These are phyloP conservation scores for Sceliomorpha sp. DNA, from an alignment of 2,888 invertebrate species.

Conservation along the genomic window DNA sequence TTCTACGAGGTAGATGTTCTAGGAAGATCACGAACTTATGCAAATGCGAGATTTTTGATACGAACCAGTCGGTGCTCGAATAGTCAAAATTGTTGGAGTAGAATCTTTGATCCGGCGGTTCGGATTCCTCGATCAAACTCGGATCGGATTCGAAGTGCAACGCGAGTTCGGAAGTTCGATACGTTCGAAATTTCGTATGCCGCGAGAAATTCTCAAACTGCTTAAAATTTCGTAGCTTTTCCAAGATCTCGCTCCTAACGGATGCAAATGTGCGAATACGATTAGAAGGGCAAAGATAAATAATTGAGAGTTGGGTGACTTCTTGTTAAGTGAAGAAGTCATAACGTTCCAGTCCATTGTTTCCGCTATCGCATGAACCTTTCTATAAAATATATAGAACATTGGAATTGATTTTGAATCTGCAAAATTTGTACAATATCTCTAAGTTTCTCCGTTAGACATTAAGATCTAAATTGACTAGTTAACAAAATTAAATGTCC, in stretches of 20 bases:
- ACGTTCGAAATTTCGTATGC: conserved; percentile 35
- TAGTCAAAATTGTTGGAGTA: conserved; percentile 21
- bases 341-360: no score
- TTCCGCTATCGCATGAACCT: no score
- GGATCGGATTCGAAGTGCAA: conserved; percentile 42
- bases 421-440: no score
- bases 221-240: conserved; percentile 25
- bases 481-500: no score
- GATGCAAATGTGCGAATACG: conserved; percentile 12
- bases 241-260: conserved; percentile 19
- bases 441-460: no score
- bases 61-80: conserved; percentile 1
- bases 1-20: background rate
- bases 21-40: conserved; percentile 7
- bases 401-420: no score
- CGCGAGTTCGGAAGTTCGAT: conserved; percentile 41
- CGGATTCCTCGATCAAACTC: conserved; percentile 33
- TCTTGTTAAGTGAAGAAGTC: no score
- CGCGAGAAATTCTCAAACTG: conserved; percentile 27
- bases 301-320: no score
- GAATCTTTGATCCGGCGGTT: conserved; percentile 21
- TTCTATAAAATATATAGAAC: no score
- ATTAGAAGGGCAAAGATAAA: no score
- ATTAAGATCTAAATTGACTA: no score
- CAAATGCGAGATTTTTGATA: conserved; percentile 23